These are phyloP conservation scores for Lochmaea capreae DNA, from an alignment of 2,888 invertebrate species.

Conservation along the genomic window DNA sequence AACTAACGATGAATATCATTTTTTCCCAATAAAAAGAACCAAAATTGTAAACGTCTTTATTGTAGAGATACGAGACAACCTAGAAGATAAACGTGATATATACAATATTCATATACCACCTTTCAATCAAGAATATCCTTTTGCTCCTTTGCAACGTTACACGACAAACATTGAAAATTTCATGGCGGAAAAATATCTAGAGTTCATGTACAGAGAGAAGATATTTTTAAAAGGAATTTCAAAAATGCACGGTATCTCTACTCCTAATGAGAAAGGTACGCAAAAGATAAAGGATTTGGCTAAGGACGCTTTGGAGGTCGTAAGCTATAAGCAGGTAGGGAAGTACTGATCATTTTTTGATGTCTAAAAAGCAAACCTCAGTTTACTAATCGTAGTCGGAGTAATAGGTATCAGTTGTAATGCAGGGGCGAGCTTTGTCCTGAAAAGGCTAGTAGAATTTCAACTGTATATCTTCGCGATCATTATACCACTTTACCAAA, in stretches of 20 bases:
- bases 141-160: slow-evolving; percentile 59
- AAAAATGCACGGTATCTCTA: slow-evolving; percentile 56
- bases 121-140: slow-evolving; percentile 54
- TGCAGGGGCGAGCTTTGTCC: too few species aligned
- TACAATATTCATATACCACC: slow-evolving; percentile 51
- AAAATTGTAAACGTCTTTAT: background rate
- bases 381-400: background rate
- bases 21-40: too few species aligned
- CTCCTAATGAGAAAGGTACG: slow-evolving; percentile 60
- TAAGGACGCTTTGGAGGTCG: slow-evolving; percentile 18
- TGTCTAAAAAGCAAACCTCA: background rate
- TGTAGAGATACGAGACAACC: slow-evolving; percentile 54
- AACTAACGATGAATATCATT: too few species aligned
- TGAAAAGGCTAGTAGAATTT: too few species aligned
- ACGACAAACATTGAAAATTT: slow-evolving; percentile 63
- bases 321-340: slow-evolving; percentile 23
- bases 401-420: too few species aligned
- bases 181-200: slow-evolving; percentile 65
- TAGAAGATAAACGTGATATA: slow-evolving; percentile 45
- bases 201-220: slow-evolving; percentile 64
- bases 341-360: background rate
- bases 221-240: slow-evolving; percentile 62
- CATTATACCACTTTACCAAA: too few species aligned
- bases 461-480: too few species aligned
- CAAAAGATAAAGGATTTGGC: slow-evolving; percentile 27